Conservation (phyloP, 2,888 invertebrate species). For the Pollenia griseotomentosa region DNA sequence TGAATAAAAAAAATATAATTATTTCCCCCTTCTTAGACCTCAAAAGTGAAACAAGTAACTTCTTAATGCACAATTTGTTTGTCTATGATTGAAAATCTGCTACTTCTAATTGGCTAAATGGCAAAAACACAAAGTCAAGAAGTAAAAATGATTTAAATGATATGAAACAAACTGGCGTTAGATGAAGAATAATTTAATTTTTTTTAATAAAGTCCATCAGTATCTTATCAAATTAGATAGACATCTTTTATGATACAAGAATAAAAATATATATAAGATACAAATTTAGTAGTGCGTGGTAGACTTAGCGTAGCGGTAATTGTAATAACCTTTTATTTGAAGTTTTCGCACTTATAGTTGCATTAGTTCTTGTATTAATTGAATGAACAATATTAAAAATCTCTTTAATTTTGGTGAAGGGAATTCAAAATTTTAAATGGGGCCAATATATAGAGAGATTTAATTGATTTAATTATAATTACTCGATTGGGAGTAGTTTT, state of each 20-base stretch:
- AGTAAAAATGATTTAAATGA: conserved; percentile 7
- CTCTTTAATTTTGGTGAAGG: too few species aligned
- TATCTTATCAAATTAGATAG: conserved; percentile 47
- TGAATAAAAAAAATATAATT: conserved; percentile 26
- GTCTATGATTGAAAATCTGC: conserved; percentile 19
- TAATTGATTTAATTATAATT: too few species aligned
- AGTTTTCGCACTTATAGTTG: too few species aligned
- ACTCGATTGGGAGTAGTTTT: too few species aligned
- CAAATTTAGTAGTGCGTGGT: not conserved
- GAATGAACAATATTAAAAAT: too few species aligned
- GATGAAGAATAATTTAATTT: not conserved
- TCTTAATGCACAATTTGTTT: conserved; percentile 1
- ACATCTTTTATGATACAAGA: not conserved
- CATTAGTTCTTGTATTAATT: too few species aligned
- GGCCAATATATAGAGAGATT: too few species aligned
- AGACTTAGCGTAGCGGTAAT: not conserved
- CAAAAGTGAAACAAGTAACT: conserved; percentile 28
- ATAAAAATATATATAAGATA: not conserved
- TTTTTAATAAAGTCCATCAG: conserved; percentile 51
- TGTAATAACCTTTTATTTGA: too few species aligned
- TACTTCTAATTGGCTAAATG: conserved; percentile 59
- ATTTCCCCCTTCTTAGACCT: conserved; percentile 31
- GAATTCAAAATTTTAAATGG: too few species aligned
- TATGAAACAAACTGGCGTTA: conserved; percentile 19
- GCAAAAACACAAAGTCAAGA: conserved; percentile 20